These are phyloP conservation scores for Catocala fraxini DNA, from an alignment of 2,888 invertebrate species.

Conservation along the genomic window DNA sequence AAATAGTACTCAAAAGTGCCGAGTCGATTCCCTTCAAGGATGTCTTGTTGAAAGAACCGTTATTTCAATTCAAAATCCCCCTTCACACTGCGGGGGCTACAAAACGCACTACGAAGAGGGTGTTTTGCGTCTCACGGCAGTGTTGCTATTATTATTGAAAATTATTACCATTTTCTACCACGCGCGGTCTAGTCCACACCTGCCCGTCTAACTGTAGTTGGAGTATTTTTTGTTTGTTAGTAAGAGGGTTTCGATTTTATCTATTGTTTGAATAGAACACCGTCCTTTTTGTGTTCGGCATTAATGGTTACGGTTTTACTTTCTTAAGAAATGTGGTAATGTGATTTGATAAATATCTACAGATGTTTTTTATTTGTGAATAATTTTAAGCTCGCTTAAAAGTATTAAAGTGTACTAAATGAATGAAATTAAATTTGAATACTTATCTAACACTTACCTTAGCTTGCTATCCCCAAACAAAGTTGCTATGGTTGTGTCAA, in stretches of 20 bases:
- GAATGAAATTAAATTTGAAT: too few relatives aligned
- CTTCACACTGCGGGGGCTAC: constrained; percentile 18
- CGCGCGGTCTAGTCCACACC: constrained; percentile 32
- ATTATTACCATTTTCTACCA: constrained; percentile 45
- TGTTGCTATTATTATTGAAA: constrained; percentile 33
- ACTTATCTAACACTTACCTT: too few relatives aligned
- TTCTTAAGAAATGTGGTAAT: neutral
- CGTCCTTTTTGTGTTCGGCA: neutral
- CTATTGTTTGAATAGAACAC: constrained; percentile 5
- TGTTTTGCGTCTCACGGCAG: constrained; percentile 35
- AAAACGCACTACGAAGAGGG: constrained; percentile 19
- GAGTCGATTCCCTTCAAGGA: constrained; percentile 10
- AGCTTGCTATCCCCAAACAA: too few relatives aligned
- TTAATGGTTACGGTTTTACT: neutral
- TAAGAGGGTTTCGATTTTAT: constrained; percentile 15
- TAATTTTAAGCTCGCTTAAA: too few relatives aligned
- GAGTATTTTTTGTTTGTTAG: constrained; percentile 29
- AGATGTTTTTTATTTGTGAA: too few relatives aligned
- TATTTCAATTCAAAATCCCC: constrained; percentile 30
- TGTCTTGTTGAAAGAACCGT: constrained; percentile 28
- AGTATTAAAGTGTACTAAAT: too few relatives aligned
- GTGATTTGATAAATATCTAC: too few relatives aligned
- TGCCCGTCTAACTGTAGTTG: constrained; percentile 37
- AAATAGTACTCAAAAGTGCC: constrained; percentile 1
- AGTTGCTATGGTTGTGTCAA: too few relatives aligned